Evolutionary conservation across 2,888 invertebrate species (phyloP).

Genomic region (Creontiades dilutus): DNA sequence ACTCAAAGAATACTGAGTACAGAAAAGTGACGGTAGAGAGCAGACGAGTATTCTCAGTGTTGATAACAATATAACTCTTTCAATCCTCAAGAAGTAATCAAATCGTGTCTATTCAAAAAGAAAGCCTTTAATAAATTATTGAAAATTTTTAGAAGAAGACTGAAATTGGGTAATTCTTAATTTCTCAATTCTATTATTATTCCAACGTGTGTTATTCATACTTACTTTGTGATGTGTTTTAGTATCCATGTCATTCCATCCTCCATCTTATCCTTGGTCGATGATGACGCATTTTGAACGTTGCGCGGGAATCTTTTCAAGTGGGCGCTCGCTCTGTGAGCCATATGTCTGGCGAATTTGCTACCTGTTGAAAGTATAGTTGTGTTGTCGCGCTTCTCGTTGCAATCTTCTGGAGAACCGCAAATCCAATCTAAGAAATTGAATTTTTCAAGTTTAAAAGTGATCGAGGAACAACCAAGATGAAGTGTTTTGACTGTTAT

Average conservation of each 20-base stretch:
- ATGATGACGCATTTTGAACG: not conserved
- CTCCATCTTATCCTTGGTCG: not conserved
- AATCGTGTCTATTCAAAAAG: not conserved
- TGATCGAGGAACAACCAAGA: too few relatives aligned
- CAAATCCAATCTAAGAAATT: too few relatives aligned
- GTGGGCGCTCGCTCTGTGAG: too few relatives aligned
- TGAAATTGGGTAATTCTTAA: not conserved
- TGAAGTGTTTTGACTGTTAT: too few relatives aligned
- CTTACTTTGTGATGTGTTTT: not conserved
- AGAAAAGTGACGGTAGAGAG: not conserved
- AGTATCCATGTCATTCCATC: not conserved
- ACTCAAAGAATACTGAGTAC: conserved; percentile 7
- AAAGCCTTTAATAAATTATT: not conserved
- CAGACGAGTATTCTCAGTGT: not conserved
- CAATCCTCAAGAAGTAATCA: not conserved
- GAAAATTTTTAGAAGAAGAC: not conserved
- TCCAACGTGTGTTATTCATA: too few relatives aligned
- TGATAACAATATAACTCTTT: not conserved
- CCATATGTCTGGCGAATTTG: too few relatives aligned
- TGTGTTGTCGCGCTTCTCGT: too few relatives aligned
- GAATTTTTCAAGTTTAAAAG: too few relatives aligned
- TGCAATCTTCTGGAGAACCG: too few relatives aligned
- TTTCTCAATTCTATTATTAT: not conserved
- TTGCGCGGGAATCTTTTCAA: too few relatives aligned
- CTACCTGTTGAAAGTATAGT: too few relatives aligned